Percentiles rank a stretch among this genome's conserved stretches.
Conservation (phyloP, 2,113 vertebrate species). For the Chaenocephalus aceratus region DNA sequence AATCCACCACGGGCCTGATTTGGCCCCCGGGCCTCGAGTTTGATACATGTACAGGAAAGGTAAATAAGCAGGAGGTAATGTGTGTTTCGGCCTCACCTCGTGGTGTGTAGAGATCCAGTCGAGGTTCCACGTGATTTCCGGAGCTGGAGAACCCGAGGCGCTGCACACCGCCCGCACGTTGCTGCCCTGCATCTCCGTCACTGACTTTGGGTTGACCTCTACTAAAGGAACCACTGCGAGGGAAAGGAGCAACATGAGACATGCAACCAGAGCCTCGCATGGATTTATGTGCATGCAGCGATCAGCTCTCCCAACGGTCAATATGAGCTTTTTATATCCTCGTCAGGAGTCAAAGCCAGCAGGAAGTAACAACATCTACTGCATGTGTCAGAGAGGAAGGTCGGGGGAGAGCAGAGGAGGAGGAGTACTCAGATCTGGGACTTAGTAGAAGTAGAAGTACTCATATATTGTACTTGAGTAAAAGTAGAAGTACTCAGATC, state of each 20-base stretch:
- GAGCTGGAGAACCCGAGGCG: slow-evolving; percentile 88
- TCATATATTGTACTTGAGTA: no score
- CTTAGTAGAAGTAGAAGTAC: no score
- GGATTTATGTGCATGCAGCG: background rate
- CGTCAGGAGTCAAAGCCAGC: slow-evolving; percentile 78
- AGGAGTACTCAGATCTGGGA: no score
- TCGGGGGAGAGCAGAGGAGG: no score
- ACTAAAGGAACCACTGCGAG: slow-evolving; percentile 88
- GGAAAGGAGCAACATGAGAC: slow-evolving; percentile 12
- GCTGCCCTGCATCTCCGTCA: slow-evolving; percentile 90
- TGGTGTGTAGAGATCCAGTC: slow-evolving; percentile 88
- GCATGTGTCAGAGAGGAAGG: slow-evolving; percentile 87
- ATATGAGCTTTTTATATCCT: slow-evolving; percentile 35
- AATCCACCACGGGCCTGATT: no score
- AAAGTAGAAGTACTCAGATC: no score
- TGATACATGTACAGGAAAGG: no score
- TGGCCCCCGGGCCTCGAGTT: no score
- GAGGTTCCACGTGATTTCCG: slow-evolving; percentile 90
- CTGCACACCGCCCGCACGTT: slow-evolving; percentile 88
- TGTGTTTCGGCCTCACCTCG: slow-evolving; percentile 84
- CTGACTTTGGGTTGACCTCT: slow-evolving; percentile 84
- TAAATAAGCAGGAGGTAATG: background rate
- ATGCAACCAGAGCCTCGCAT: background rate
- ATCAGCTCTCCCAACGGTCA: background rate
- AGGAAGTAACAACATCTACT: slow-evolving; percentile 83